Evolutionary conservation across 2,797 vertebrate species (phyloP).

Genomic region (Cottoperca gobio): DNA sequence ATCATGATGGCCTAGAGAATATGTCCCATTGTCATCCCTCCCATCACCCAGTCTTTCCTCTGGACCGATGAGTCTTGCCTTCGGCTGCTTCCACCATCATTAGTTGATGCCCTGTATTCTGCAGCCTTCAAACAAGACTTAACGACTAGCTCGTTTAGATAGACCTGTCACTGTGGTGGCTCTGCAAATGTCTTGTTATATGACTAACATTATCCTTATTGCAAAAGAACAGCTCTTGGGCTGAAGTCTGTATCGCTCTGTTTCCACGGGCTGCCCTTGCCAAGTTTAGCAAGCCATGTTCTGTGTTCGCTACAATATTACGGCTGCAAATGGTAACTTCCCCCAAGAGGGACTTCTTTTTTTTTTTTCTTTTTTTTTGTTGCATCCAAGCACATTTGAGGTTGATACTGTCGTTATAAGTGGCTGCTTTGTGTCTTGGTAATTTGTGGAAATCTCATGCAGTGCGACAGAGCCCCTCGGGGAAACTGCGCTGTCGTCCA

Average conservation of each 20-base stretch:
- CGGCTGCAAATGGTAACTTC: conserved; percentile 43
- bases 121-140: conserved; percentile 50
- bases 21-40: conserved; percentile 26
- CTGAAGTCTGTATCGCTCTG: conserved; percentile 22
- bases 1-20: conserved; percentile 44
- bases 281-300: conserved; percentile 39
- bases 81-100: conserved; percentile 66
- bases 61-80: conserved; percentile 57
- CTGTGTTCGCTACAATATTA: conserved; percentile 33
- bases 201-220: conserved; percentile 64
- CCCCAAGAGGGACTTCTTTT: conserved; percentile 20
- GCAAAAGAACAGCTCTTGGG: conserved; percentile 54
- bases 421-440: conserved; percentile 47
- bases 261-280: conserved; percentile 10
- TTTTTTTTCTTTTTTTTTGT: too few species aligned
- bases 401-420: conserved; percentile 39
- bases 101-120: conserved; percentile 56
- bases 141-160: conserved; percentile 60
- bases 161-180: conserved; percentile 62
- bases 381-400: conserved; percentile 45
- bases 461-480: conserved; percentile 29
- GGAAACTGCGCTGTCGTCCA: conserved; percentile 30
- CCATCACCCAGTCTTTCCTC: conserved; percentile 31
- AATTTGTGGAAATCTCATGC: conserved; percentile 59
- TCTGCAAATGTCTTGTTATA: conserved; percentile 52